phyloP scores from a whole-genome alignment of 2,888 invertebrate genomes.

The Himalopsyche tibetana region DNA sequence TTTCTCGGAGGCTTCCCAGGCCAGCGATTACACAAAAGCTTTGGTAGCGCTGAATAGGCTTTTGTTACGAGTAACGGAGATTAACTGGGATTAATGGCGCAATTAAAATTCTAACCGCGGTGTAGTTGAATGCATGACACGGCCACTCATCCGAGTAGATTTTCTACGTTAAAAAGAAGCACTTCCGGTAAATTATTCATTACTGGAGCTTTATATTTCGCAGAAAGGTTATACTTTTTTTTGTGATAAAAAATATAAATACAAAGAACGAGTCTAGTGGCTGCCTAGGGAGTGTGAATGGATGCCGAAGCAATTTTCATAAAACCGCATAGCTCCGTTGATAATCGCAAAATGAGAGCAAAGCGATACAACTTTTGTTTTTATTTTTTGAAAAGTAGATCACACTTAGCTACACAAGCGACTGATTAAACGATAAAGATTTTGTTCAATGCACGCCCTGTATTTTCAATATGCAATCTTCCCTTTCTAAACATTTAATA shows the following conservation, averaged over 20 bases:
- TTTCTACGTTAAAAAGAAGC: slow-evolving; percentile 21
- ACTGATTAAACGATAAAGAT: not conserved
- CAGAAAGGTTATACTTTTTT: slow-evolving; percentile 35
- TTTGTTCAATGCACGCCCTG: too few species aligned
- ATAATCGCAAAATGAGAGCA: slow-evolving; percentile 26
- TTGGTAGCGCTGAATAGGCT: slow-evolving; percentile 51
- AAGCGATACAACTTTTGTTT: not conserved
- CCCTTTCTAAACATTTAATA: too few species aligned
- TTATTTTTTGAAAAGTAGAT: slow-evolving; percentile 11
- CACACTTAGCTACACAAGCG: not conserved
- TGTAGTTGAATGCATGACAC: slow-evolving; percentile 46
- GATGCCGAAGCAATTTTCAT: slow-evolving; percentile 10
- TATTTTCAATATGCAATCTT: too few species aligned
- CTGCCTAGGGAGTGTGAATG: slow-evolving; percentile 35
- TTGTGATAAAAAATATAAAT: slow-evolving; percentile 26
- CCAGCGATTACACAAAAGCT: slow-evolving; percentile 55
- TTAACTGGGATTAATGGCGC: slow-evolving; percentile 62
- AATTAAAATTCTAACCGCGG: slow-evolving; percentile 62
- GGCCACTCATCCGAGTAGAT: slow-evolving; percentile 49
- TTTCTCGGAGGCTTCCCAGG: slow-evolving; percentile 38
- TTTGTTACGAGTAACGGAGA: slow-evolving; percentile 60
- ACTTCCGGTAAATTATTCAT: slow-evolving; percentile 50
- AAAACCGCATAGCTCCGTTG: slow-evolving; percentile 31
- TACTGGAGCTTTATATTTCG: not conserved
- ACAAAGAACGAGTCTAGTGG: slow-evolving; percentile 43